Evolutionary conservation across 2,797 vertebrate genomes (phyloP), one percentile per base, ranked within the genome.

Genomic region (Poeciliopsis presidionis): DNA sequence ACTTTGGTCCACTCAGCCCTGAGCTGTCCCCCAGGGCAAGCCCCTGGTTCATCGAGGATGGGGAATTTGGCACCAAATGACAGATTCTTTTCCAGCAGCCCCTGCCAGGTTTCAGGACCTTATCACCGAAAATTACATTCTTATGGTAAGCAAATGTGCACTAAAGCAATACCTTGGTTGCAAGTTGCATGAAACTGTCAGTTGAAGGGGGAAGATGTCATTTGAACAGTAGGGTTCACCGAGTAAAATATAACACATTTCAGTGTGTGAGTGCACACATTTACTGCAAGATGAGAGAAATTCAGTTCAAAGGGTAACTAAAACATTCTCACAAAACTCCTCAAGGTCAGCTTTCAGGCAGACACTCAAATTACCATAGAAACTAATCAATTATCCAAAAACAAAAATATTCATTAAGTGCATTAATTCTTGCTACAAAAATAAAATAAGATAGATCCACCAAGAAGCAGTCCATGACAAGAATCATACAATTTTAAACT

Each of bases 91-190:
- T 80, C 84, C n/a, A 74, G 75, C 83, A 85, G 83, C 83, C 84
- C 81, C 91, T 93, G 95, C 94, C 95, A 95, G 94, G 92, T 94
- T 93, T 90, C 87, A 89, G 92, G 90, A 93, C 94, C 92, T 95
- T 95, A 95, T 95, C 91, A 87, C 81, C 92, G 91, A 94, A 96
- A 96, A 96, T 96, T 92, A 91, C 93, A 95, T 95, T 95, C 93
- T 95, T 94, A 95, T 95, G 95, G 94, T 95, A 94, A 95, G 92
- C 91, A 94, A 95, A 94, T 95, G 92, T 92, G 93, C 90, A 91
- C 87, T 87, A 92, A 94, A 94, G 94, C 92, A 95, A 94, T 94
- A 90, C 79, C 78, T 87, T 82, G 86, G 88, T 92, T 90, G 89
- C 91, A 89, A 91, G 91, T 94, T 93, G 92, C 92, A 89, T 88